These are phyloP conservation scores for Trogon melanurus DNA, from an alignment of 2,113 vertebrate species.

Conservation along the genomic window DNA sequence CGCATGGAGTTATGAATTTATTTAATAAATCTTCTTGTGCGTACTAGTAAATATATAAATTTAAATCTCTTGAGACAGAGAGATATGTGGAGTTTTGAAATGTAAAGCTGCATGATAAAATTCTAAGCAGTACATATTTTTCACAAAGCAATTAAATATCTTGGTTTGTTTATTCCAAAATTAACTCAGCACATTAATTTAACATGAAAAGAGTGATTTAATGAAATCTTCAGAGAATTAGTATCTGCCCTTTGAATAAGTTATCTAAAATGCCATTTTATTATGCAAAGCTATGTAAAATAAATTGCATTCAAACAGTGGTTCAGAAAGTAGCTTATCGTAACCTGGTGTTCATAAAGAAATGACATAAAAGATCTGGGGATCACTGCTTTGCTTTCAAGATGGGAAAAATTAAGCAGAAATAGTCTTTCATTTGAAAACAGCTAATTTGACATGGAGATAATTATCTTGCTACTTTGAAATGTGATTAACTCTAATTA, in stretches of 20 bases:
- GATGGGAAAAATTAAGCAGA: constrained; percentile 47
- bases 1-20: neutral
- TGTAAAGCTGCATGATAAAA: constrained; percentile 31
- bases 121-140: constrained; percentile 29
- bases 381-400: constrained; percentile 32
- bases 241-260: constrained; percentile 74
- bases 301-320: constrained; percentile 73
- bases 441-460: constrained; percentile 38
- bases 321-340: constrained; percentile 75
- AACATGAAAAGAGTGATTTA: constrained; percentile 76
- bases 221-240: constrained; percentile 76
- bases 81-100: neutral
- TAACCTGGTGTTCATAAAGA: constrained; percentile 67
- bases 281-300: constrained; percentile 79
- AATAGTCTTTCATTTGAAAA: constrained; percentile 54
- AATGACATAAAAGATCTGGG: constrained; percentile 53
- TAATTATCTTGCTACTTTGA: constrained; percentile 55
- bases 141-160: constrained; percentile 54
- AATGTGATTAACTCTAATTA: constrained; percentile 56
- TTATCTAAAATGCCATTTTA: constrained; percentile 76
- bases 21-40: neutral
- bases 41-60: neutral
- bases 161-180: constrained; percentile 67
- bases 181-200: constrained; percentile 72
- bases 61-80: neutral